Base-by-base conservation (phyloP, 92 coral and sea anemone species). In the Montipora capitata region DNA sequence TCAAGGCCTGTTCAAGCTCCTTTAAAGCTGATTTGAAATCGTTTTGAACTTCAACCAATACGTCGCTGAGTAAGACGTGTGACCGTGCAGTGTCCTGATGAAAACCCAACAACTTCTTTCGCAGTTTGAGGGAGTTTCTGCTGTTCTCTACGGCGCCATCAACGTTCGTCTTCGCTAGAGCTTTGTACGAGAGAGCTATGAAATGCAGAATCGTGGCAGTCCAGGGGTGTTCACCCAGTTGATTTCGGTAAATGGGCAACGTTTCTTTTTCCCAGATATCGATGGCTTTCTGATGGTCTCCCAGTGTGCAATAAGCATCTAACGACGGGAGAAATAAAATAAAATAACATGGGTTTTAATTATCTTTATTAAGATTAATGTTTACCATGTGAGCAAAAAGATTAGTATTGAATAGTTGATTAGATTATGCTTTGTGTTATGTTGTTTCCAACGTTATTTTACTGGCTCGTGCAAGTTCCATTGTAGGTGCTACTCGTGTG, bases 51-150 rank as follows among this genome's bases (percentile, higher is more conserved):
- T 15, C 5, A 48, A 48, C 52, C 16, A 35, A 43, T 3, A 62
- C 82, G 10, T 27, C 69, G 82, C 82, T 41, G 2, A 61, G 71
- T 8, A 10, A 12, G 41, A 58, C 13, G 17, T 43, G 72, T 4
- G 82, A 78, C 7, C 70, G 82, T 59, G 82, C 82, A 3, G 82
- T 78, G 17, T 78, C 82, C 18, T 62, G 82, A n/a, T 78, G 82
- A 3, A 16, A 17, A 15, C 72, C 82, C 12, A 78, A 62, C 58
- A 78, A 39, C 35, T 44, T 41, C 43, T 43, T 3, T 17, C 82
- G 70, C 42, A 62, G 11, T 44, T 42, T 11, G 7, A 61, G 45
- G 8, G 82, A 56, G 17, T 58, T 54, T 2, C 17, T 62, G 27
- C 58, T 61, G 82, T 48, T 48, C 52, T 48, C 10, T 48, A 48